Conservation (phyloP, 2,888 invertebrate species). For the Nasonovia ribisnigri region DNA sequence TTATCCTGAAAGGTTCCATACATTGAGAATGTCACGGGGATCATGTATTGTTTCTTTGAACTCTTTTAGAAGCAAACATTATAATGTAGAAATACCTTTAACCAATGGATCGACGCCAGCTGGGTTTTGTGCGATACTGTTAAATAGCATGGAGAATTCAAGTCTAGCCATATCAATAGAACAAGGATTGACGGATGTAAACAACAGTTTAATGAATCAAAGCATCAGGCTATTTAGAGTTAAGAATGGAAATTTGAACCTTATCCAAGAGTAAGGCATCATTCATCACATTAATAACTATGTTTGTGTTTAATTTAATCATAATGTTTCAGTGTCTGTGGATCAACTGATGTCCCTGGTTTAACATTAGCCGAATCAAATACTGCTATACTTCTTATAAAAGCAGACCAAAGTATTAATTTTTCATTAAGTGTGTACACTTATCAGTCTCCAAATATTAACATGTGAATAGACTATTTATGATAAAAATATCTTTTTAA, state of each 20-base stretch:
- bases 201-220: constrained; percentile 36
- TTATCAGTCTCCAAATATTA: constrained; percentile 25
- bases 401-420: constrained; percentile 60
- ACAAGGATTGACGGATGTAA: constrained; percentile 38
- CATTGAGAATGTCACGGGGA: constrained; percentile 53
- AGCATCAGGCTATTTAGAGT: constrained; percentile 49
- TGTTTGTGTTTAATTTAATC: not conserved
- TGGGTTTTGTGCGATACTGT: constrained; percentile 59
- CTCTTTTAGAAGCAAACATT: constrained; percentile 46
- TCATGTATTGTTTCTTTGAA: constrained; percentile 49
- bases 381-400: constrained; percentile 52
- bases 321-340: constrained; percentile 46
- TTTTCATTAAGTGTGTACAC: constrained; percentile 45
- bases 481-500: not conserved
- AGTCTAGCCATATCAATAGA: constrained; percentile 56
- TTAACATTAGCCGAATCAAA: constrained; percentile 44
- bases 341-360: constrained; percentile 22
- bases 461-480: not conserved
- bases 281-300: not conserved
- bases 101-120: constrained; percentile 50
- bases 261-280: constrained; percentile 45
- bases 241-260: constrained; percentile 43
- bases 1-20: constrained; percentile 34
- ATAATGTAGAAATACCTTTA: constrained; percentile 60
- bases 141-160: constrained; percentile 41